Percentiles rank a stretch among this genome's conserved stretches.
Conservation (phyloP, 2,888 invertebrate species). For the Mythimna lalbum region DNA sequence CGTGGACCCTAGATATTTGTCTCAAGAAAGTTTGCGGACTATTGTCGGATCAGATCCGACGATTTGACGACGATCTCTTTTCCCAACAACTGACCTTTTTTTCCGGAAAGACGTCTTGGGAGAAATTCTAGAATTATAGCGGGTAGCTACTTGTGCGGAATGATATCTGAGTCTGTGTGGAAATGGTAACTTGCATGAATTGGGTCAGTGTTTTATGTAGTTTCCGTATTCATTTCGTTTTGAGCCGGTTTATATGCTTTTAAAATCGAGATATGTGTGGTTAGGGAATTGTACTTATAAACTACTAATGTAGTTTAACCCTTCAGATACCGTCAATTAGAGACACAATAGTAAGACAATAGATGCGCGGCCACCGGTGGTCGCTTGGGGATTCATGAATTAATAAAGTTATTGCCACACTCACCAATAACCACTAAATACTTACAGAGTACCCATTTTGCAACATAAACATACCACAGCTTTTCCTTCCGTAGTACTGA, state of each 20-base stretch:
- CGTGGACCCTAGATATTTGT: conserved; percentile 53
- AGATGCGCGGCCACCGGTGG: too few species aligned
- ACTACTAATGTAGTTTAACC: too few species aligned
- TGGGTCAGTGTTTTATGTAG: conserved; percentile 44
- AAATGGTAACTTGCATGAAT: conserved; percentile 22
- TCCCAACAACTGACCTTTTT: conserved; percentile 53
- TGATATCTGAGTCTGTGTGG: conserved; percentile 21
- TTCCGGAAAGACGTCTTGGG: conserved; percentile 41
- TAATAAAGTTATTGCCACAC: background rate
- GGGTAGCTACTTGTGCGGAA: conserved; percentile 20
- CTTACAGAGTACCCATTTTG: background rate
- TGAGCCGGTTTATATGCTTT: conserved; percentile 4
- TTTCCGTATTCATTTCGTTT: conserved; percentile 14
- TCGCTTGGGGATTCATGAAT: too few species aligned
- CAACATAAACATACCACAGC: background rate
- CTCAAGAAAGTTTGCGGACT: conserved; percentile 45
- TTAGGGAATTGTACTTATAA: background rate
- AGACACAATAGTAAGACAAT: too few species aligned
- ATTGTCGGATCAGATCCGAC: conserved; percentile 52
- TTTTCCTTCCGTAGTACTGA: background rate
- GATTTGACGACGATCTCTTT: conserved; percentile 57
- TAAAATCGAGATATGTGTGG: background rate
- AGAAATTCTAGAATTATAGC: conserved; percentile 39
- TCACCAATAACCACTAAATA: background rate
- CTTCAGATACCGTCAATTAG: too few species aligned